These are phyloP conservation scores for Diabrotica balteata DNA, from an alignment of 2,888 invertebrate species.

Conservation along the genomic window DNA sequence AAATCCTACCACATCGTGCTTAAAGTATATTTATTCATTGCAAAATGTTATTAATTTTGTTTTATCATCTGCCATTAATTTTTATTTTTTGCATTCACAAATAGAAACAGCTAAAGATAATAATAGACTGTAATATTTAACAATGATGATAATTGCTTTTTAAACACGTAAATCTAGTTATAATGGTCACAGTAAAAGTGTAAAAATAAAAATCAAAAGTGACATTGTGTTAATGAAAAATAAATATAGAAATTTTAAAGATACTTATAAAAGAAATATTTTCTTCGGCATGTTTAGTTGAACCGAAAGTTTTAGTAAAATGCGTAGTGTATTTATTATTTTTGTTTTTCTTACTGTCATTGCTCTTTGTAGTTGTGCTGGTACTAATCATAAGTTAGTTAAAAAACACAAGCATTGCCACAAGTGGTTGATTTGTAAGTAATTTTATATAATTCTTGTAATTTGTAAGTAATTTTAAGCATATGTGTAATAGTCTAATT, in stretches of 20 bases:
- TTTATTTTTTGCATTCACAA: no score
- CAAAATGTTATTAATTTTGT: constrained; percentile 2
- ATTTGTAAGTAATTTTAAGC: neutral
- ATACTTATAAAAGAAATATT: constrained; percentile 18
- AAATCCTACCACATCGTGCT: no score
- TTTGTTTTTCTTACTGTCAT: constrained; percentile 5
- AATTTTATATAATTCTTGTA: neutral
- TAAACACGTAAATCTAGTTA: constrained; percentile 11
- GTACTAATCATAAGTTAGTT: neutral
- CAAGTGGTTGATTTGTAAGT: constrained; percentile 5
- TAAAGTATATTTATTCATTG: no score
- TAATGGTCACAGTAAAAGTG: constrained; percentile 1
- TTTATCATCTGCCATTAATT: neutral
- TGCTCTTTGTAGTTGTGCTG: neutral
- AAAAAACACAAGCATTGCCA: constrained; percentile 11
- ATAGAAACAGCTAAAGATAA: no score
- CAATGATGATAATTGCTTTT: constrained; percentile 15
- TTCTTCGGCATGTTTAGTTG: constrained; percentile 1
- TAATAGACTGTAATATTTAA: neutral
- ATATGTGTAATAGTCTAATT: neutral
- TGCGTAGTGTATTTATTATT: constrained; percentile 14
- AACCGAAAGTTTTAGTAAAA: constrained; percentile 4
- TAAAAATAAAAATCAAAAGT: constrained; percentile 22
- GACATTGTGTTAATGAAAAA: constrained; percentile 16
- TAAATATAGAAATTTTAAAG: constrained; percentile 21